phyloP scores from a whole-genome alignment of 2,888 invertebrate species.

The Eupithecia subfuscata region DNA sequence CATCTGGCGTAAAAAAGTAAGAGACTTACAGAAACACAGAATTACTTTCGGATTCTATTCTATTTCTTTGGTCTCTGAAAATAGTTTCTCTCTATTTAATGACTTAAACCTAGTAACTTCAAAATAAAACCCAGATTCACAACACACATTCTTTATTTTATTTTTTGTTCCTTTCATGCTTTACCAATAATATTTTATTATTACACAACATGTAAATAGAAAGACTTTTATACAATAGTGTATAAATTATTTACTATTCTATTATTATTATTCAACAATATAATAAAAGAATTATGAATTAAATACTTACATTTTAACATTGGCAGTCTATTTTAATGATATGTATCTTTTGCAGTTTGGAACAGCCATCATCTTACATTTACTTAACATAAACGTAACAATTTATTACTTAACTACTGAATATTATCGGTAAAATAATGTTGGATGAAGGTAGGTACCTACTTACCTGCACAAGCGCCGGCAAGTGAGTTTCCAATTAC shows the following conservation, averaged over 20 bases:
- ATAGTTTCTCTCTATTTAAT: too few relatives aligned
- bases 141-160: slow-evolving; percentile 82
- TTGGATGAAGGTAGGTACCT: background rate
- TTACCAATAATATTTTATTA: slow-evolving; percentile 75
- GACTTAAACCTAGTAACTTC: background rate
- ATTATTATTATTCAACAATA: slow-evolving; percentile 79
- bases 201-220: slow-evolving; percentile 84
- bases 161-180: slow-evolving; percentile 62
- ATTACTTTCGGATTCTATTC: too few relatives aligned
- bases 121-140: slow-evolving; percentile 60
- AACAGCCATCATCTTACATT: slow-evolving; percentile 71
- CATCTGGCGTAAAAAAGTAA: too few relatives aligned
- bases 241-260: slow-evolving; percentile 78
- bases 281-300: slow-evolving; percentile 68
- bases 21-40: too few relatives aligned
- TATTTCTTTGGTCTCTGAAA: too few relatives aligned
- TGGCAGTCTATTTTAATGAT: slow-evolving; percentile 84
- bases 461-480: background rate
- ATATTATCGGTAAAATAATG: background rate
- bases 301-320: slow-evolving; percentile 55
- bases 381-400: slow-evolving; percentile 41
- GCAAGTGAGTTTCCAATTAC: background rate
- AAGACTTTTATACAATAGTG: slow-evolving; percentile 84
- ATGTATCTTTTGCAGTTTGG: slow-evolving; percentile 83
- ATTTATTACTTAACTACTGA: slow-evolving; percentile 3